Evolutionary conservation across 2,797 vertebrate genomes (phyloP).

Genomic region (Hafferia zeledoni): DNA sequence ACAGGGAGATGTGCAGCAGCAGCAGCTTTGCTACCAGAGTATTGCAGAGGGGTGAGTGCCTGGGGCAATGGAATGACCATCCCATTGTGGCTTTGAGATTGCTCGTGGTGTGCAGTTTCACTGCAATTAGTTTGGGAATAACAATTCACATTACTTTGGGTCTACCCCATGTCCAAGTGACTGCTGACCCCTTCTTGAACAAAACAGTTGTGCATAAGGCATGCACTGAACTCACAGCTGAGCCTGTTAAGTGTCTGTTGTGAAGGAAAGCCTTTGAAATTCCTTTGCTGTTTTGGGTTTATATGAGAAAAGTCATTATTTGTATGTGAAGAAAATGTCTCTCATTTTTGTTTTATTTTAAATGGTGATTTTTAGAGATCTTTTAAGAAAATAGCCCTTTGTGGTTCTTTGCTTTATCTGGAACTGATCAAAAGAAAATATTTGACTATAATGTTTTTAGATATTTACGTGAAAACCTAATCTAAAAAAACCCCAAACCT

Average conservation of each 20-base stretch:
- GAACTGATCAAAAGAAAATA: background rate
- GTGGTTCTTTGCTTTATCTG: background rate
- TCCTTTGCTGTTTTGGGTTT: background rate
- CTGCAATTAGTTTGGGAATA: background rate
- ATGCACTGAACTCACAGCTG: accelerated
- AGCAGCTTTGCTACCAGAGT: background rate
- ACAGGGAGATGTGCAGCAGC: background rate
- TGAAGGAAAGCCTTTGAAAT: background rate
- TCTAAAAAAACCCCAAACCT: background rate
- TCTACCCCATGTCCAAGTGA: background rate
- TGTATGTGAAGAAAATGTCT: background rate
- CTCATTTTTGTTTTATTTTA: background rate
- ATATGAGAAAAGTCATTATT: background rate
- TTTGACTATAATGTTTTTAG: background rate
- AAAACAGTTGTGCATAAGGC: background rate
- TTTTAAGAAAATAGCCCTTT: background rate
- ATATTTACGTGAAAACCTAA: background rate
- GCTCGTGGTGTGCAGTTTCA: background rate
- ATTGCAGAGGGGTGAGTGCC: background rate
- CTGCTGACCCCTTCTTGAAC: background rate
- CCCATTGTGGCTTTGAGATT: accelerated
- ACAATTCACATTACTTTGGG: background rate
- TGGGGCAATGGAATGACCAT: background rate
- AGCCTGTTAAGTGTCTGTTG: background rate
- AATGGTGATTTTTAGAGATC: background rate